These are phyloP conservation scores for Apoda limacodes DNA, from an alignment of 2,888 invertebrate species.

Conservation along the genomic window DNA sequence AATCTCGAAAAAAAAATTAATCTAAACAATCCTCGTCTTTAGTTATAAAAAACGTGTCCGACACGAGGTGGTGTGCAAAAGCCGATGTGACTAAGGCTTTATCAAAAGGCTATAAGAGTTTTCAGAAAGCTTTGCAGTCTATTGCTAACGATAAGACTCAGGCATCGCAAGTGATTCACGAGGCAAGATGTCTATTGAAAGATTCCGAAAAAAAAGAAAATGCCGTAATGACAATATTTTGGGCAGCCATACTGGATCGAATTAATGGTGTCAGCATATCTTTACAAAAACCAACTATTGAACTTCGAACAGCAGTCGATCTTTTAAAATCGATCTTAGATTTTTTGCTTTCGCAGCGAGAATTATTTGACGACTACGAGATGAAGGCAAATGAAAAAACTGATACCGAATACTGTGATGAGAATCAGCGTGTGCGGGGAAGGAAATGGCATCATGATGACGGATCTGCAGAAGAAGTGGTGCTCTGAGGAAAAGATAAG, in stretches of 20 bases:
- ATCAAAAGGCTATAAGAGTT: neutral
- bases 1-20: too few relatives aligned
- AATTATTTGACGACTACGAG: constrained; percentile 6
- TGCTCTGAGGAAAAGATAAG: constrained; percentile 2
- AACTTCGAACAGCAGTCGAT: constrained; percentile 5
- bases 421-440: constrained; percentile 5
- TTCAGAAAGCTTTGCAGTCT: neutral
- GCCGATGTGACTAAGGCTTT: too few relatives aligned
- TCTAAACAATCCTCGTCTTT: too few relatives aligned
- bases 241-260: constrained; percentile 5
- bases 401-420: constrained; percentile 5
- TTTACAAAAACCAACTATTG: constrained; percentile 4
- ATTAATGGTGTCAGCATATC: constrained; percentile 4
- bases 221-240: constrained; percentile 4
- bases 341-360: constrained; percentile 4
- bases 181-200: constrained; percentile 3
- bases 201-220: constrained; percentile 4
- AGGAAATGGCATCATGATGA: constrained; percentile 3
- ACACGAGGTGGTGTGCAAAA: too few relatives aligned
- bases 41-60: too few relatives aligned
- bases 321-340: constrained; percentile 4
- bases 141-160: constrained; percentile 1
- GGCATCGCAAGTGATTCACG: constrained; percentile 2
- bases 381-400: constrained; percentile 6
- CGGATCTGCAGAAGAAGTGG: constrained; percentile 7